Conservation (phyloP, 2,888 invertebrate genomes). For the Dioctria linearis region DNA sequence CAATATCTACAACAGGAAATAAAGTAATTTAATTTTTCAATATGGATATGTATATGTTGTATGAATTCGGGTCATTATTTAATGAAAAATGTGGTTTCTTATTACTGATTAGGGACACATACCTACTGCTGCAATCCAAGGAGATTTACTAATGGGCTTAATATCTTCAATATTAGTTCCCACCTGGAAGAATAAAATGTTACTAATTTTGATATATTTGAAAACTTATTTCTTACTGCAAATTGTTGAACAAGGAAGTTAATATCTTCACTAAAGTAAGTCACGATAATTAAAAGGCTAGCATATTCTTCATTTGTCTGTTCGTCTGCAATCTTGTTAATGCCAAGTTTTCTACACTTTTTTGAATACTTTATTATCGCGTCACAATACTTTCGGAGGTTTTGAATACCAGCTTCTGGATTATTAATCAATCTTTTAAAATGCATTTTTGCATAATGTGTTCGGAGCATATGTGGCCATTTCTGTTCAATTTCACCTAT, state of each 20-base stretch:
- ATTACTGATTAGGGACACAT: not conserved
- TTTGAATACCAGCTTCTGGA: not conserved
- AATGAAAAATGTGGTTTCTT: not conserved
- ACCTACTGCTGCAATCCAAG: constrained; percentile 17
- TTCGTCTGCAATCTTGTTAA: not conserved
- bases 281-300: not conserved
- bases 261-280: constrained; percentile 10
- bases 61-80: too few relatives aligned
- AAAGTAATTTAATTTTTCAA: not conserved
- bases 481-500: not conserved
- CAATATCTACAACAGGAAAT: not conserved
- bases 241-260: not conserved
- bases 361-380: not conserved
- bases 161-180: not conserved
- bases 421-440: not conserved
- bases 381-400: not conserved
- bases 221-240: not conserved
- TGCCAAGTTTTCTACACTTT: not conserved
- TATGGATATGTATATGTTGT: too few relatives aligned
- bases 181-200: not conserved
- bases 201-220: not conserved
- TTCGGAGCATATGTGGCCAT: not conserved
- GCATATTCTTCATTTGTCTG: not conserved
- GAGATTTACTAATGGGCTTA: not conserved
- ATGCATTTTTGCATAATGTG: not conserved